These are phyloP conservation scores for Sebastes trivittatus DNA, from an alignment of 2,797 vertebrate species.

Conservation along the genomic window DNA sequence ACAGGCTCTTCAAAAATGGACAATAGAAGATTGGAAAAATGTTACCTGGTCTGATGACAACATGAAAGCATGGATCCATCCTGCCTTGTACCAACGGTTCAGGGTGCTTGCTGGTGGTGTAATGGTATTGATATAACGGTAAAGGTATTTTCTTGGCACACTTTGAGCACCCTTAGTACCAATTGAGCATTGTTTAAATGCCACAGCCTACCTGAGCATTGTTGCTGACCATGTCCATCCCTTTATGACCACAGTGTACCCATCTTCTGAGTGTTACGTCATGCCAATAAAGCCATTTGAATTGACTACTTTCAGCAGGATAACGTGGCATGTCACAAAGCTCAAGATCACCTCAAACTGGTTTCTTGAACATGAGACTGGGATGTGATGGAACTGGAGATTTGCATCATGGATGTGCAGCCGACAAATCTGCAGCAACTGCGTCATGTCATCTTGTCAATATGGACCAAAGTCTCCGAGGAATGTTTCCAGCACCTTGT, in stretches of 20 bases:
- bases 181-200: neutral
- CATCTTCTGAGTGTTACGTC: neutral
- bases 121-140: no score
- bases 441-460: conserved; percentile 12
- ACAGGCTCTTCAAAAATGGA: no score
- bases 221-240: neutral
- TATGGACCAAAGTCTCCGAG: conserved; percentile 12
- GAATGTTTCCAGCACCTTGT: conserved; percentile 1
- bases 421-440: conserved; percentile 50
- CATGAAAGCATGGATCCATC: neutral
- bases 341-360: neutral
- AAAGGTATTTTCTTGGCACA: no score
- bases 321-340: neutral
- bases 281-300: no score
- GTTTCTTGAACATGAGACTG: neutral
- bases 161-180: neutral
- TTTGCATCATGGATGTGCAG: conserved; percentile 26
- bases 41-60: neutral
- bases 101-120: no score
- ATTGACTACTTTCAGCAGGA: neutral
- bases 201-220: neutral
- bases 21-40: no score
- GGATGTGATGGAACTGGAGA: neutral
- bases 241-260: neutral
- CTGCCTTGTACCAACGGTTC: neutral